Evolutionary conservation across 2,888 invertebrate genomes (phyloP).

Genomic region (Nipponacmea schrenckii): DNA sequence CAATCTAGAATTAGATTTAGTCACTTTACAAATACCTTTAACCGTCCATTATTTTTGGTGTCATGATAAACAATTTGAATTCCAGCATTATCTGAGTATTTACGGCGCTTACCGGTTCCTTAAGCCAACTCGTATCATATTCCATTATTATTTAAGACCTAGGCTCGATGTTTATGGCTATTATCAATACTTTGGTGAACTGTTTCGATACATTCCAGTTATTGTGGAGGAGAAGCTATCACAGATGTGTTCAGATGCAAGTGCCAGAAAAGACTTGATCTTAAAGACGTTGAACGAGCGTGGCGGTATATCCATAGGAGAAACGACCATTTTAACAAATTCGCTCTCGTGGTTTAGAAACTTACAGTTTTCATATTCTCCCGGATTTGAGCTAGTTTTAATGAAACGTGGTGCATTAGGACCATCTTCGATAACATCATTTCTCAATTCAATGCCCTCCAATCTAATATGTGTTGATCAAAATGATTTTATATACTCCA

Average conservation of each 20-base stretch:
- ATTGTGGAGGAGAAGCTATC: slow-evolving; percentile 21
- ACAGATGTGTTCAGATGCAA: slow-evolving; percentile 16
- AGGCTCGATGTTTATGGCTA: slow-evolving; percentile 38
- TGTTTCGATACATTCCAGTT: slow-evolving; percentile 42
- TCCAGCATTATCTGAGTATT: slow-evolving; percentile 50
- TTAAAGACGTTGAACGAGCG: slow-evolving; percentile 29
- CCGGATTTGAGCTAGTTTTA: neutral
- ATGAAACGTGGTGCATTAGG: slow-evolving; percentile 10
- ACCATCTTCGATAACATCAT: neutral
- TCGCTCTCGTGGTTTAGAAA: slow-evolving; percentile 17
- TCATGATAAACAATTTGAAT: slow-evolving; percentile 45
- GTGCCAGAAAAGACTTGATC: slow-evolving; percentile 13
- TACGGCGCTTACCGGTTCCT: slow-evolving; percentile 44
- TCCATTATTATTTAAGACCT: slow-evolving; percentile 40
- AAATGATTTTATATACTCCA: neutral
- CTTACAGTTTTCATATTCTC: slow-evolving; percentile 14
- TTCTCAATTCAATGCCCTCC: neutral
- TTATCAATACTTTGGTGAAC: slow-evolving; percentile 45
- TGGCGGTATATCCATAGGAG: slow-evolving; percentile 50
- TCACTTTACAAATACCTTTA: slow-evolving; percentile 23
- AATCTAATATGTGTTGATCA: neutral
- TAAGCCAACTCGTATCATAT: slow-evolving; percentile 42
- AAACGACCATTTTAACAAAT: slow-evolving; percentile 34
- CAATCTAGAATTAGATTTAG: slow-evolving; percentile 8
- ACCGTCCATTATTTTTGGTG: slow-evolving; percentile 54